These are phyloP conservation scores for Helobdella robusta DNA, from an alignment of 2,888 invertebrate genomes.

Conservation along the genomic window DNA sequence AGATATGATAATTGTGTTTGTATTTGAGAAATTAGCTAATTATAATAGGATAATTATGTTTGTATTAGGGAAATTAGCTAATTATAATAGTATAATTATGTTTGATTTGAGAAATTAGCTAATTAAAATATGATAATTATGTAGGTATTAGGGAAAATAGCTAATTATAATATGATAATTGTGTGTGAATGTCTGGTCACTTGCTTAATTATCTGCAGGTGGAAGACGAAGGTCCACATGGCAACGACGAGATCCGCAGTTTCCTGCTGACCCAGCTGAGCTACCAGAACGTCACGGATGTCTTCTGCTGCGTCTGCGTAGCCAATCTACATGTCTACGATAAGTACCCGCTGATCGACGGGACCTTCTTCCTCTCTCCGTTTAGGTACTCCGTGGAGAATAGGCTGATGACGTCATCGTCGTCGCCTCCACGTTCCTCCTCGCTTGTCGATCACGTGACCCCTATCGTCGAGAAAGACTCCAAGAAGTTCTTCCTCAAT, in stretches of 20 bases:
- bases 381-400: conserved; percentile 55
- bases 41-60: too few relatives aligned
- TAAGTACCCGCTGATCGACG: conserved; percentile 86
- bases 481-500: conserved; percentile 63
- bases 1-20: too few relatives aligned
- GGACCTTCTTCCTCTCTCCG: conserved; percentile 93
- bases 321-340: conserved; percentile 84
- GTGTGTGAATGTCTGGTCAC: too few relatives aligned
- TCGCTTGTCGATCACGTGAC: neutral
- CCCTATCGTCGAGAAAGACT: conserved; percentile 18
- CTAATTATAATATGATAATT: too few relatives aligned
- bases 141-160: too few relatives aligned
- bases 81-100: too few relatives aligned
- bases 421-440: too few relatives aligned
- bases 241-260: conserved; percentile 91
- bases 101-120: too few relatives aligned
- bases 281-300: conserved; percentile 67
- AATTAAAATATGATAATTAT: too few relatives aligned
- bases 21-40: too few relatives aligned
- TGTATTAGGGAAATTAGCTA: too few relatives aligned
- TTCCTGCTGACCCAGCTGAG: conserved; percentile 90
- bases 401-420: conserved; percentile 53
- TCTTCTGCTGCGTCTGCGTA: conserved; percentile 71
- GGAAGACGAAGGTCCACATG: conserved; percentile 95
- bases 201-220: too few relatives aligned